Evolutionary conservation across 2,113 vertebrate genomes (phyloP).

Genomic region (Dissostichus mawsoni): DNA sequence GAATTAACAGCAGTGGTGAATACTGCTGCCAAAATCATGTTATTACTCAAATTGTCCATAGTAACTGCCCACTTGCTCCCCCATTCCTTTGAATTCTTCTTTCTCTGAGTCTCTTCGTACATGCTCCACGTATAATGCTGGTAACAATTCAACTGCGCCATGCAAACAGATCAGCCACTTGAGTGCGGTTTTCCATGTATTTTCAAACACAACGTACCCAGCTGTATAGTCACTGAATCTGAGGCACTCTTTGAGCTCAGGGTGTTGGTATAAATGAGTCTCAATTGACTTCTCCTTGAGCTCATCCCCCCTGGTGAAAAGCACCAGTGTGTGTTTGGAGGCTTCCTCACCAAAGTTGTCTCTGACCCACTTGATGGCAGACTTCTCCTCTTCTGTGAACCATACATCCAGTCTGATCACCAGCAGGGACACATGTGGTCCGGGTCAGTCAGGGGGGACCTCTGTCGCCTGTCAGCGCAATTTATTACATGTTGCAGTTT

Average conservation of each 20-base stretch:
- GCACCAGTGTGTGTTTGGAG: constrained; percentile 40
- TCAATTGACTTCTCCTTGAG: not conserved
- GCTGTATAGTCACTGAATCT: not conserved
- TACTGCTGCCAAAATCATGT: no score
- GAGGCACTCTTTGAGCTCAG: no score
- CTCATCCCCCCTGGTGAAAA: constrained; percentile 51
- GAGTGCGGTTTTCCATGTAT: constrained; percentile 40
- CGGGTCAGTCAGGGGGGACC: no score
- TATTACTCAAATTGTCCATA: no score
- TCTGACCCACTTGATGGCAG: constrained; percentile 45
- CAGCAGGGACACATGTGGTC: constrained; percentile 40
- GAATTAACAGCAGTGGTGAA: no score
- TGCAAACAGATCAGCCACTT: constrained; percentile 58
- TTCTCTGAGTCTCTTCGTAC: constrained; percentile 49
- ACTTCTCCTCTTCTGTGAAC: constrained; percentile 56
- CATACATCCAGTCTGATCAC: constrained; percentile 48
- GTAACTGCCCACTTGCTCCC: not conserved
- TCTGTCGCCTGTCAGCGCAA: no score
- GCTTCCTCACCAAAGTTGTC: constrained; percentile 60
- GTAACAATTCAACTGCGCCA: constrained; percentile 32
- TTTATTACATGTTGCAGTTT: no score
- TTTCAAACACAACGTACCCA: constrained; percentile 62
- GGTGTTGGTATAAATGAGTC: not conserved
- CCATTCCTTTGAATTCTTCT: not conserved
- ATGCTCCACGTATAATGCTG: constrained; percentile 40